Base-by-base conservation (phyloP, 1,140 invertebrate genomes). In the Carcinoscorpius rotundicauda region DNA sequence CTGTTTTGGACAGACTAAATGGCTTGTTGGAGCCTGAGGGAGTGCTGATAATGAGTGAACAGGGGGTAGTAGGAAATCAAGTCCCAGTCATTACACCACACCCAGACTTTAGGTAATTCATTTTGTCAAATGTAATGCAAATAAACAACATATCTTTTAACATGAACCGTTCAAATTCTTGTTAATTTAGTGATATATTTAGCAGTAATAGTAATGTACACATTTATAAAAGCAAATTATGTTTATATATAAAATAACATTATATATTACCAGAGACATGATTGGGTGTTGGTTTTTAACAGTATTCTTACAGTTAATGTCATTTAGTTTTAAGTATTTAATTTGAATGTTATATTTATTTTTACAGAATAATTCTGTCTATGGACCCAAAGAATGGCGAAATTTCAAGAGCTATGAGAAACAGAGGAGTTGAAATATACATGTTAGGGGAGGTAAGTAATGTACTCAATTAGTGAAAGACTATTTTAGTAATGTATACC, bases 401-500 rank as follows among this genome's bases (percentile, higher is more conserved):
- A 78, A 89, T 99, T 65, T 99, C 97, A 4, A 83, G 95, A 73
- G 96, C 97, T 0, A 98, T 99, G 96, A 83, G 95, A 66, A 99
- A 99, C 75, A 82, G 97, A 75, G 93, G 95, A 4, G 83, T 98
- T 1, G 97, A 99, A 81, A 88, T 99, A 69, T 94, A 81, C 71
- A 76, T 97, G 57, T 74, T 81, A 0, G 61, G 51, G 6, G 64
- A 64, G n/a, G 68, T 66, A 60, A 61, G 64, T 68, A 10, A 4
- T 50, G 8, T 52, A 29, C 29, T 29, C 29, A 29, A 29, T 29
- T 29, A 29, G 2, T 29, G 29, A 1, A 0, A 29, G 29, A 29
- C 29, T 29, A 29, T 29, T 29, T 29, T 29, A 29, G 29, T 29
- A 29, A 29, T 1, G 29, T 29, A 29, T 29, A 29, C 29, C 29